A percentile compares a stretch with the other conserved stretches of the same genome.
phyloP scores from a whole-genome alignment of 2,797 vertebrate species.

The Galagoides demidoff region DNA sequence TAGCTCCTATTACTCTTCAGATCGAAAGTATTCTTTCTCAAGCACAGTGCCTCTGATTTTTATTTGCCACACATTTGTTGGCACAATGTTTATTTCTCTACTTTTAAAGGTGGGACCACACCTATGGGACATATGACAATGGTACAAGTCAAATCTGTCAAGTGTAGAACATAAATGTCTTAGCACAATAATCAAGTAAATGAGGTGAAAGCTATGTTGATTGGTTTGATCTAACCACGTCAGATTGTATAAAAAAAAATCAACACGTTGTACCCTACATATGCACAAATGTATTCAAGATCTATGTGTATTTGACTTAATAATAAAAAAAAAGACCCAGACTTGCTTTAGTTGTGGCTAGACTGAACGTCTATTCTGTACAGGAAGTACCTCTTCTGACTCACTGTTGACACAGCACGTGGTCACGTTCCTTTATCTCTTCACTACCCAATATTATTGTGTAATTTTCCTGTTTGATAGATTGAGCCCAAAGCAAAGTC shows the following conservation, averaged over 20 bases:
- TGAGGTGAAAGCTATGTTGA: no score
- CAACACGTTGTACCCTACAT: no score
- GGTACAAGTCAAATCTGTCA: no score
- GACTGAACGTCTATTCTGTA: background rate
- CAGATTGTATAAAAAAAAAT: no score
- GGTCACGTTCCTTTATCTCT: background rate
- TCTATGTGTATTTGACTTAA: no score
- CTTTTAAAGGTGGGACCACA: no score
- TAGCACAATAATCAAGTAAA: no score
- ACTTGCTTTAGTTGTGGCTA: background rate
- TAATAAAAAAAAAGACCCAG: background rate
- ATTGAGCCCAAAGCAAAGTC: slow-evolving; percentile 23
- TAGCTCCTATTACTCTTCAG: background rate
- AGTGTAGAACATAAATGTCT: no score
- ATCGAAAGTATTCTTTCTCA: background rate
- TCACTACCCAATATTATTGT: background rate
- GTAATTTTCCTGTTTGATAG: slow-evolving; percentile 33
- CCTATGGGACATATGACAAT: no score
- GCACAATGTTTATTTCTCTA: background rate
- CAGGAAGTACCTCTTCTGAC: background rate
- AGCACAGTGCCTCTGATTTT: background rate
- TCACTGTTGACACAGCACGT: background rate
- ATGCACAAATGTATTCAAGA: no score
- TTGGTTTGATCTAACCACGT: no score
- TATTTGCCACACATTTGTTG: background rate